These are phyloP conservation scores for Cricetomys ansorgei DNA, from an alignment of 2,113 vertebrate genomes.

Conservation along the genomic window DNA sequence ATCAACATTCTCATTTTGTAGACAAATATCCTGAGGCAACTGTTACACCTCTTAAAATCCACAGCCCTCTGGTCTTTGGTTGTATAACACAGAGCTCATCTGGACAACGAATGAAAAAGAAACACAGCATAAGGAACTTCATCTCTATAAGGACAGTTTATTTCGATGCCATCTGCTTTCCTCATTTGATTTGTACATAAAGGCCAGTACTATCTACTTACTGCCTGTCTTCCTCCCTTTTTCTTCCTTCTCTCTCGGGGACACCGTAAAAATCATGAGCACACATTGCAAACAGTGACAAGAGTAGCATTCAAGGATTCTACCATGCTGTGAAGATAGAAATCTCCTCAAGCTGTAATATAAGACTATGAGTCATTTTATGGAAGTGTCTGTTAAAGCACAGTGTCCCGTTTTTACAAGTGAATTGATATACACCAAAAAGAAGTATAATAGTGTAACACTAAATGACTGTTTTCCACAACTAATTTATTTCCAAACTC, in stretches of 20 bases:
- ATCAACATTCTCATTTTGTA: conserved; percentile 21
- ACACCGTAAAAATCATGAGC: neutral
- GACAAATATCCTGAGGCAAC: neutral
- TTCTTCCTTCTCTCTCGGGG: neutral
- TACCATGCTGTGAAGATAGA: neutral
- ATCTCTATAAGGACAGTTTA: neutral
- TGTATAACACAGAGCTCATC: neutral
- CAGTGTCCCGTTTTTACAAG: neutral
- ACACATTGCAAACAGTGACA: neutral
- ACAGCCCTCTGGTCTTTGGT: neutral
- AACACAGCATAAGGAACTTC: neutral
- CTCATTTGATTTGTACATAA: neutral
- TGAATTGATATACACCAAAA: neutral
- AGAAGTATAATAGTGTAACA: neutral
- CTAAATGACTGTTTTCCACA: conserved; percentile 7
- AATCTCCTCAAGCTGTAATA: neutral
- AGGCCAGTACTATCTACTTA: neutral
- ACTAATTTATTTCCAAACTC: conserved; percentile 11
- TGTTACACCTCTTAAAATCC: neutral
- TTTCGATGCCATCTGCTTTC: neutral
- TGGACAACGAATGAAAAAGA: neutral
- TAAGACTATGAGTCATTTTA: neutral
- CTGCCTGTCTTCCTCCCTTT: neutral
- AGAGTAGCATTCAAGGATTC: neutral
- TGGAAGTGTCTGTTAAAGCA: neutral